These are phyloP conservation scores for Hyalella azteca DNA, from an alignment of 2,888 invertebrate species.

Conservation along the genomic window DNA sequence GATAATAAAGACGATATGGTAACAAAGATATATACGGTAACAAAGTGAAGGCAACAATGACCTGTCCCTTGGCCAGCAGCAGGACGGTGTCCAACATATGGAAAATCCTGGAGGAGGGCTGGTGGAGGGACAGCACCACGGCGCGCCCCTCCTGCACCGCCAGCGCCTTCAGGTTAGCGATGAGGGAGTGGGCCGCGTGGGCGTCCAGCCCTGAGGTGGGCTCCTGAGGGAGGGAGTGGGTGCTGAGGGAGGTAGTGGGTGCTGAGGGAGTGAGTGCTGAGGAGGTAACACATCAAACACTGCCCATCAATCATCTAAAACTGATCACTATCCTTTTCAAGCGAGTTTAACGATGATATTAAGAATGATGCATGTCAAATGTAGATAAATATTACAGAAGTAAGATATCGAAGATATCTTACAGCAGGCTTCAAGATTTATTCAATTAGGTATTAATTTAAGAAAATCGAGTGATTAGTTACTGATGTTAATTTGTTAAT, in stretches of 20 bases:
- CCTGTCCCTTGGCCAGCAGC: slow-evolving; percentile 72
- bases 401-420: too few species aligned
- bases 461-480: too few species aligned
- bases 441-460: too few species aligned
- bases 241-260: not conserved
- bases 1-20: not conserved
- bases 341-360: not conserved
- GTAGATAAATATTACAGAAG: not conserved
- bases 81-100: slow-evolving; percentile 80
- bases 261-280: not conserved
- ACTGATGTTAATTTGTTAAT: too few species aligned
- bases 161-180: slow-evolving; percentile 75
- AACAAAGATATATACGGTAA: not conserved
- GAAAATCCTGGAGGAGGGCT: slow-evolving; percentile 83
- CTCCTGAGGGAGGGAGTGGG: slow-evolving; percentile 68
- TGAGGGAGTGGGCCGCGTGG: slow-evolving; percentile 76
- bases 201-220: slow-evolving; percentile 84
- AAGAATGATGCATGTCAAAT: not conserved
- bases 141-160: slow-evolving; percentile 79
- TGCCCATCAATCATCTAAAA: not conserved
- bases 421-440: too few species aligned
- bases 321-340: not conserved
- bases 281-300: not conserved
- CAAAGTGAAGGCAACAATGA: slow-evolving; percentile 44
- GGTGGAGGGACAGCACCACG: slow-evolving; percentile 80